phyloP scores from a whole-genome alignment of 1,140 invertebrate genomes.

The Calliphora vicina region DNA sequence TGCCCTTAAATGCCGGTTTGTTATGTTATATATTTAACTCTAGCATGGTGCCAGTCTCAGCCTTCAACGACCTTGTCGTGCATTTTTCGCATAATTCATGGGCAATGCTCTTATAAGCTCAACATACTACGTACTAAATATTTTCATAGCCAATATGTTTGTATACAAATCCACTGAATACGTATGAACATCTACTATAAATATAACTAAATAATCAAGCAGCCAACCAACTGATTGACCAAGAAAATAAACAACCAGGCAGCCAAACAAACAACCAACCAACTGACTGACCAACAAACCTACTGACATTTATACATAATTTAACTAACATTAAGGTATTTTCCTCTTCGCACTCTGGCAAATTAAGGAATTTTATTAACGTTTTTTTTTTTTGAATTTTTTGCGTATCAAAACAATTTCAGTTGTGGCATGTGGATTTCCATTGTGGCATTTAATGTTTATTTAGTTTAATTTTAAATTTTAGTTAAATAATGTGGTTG shows the following conservation, averaged over 20 bases:
- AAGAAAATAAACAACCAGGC: neutral
- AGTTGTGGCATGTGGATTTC: conserved; percentile 8
- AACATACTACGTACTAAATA: neutral
- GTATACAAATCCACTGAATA: neutral
- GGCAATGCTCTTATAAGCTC: conserved; percentile 12
- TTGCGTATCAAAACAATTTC: neutral
- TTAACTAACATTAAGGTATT: conserved; percentile 17
- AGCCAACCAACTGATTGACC: neutral
- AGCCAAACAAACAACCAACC: neutral
- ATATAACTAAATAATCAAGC: neutral
- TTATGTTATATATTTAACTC: neutral
- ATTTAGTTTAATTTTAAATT: neutral
- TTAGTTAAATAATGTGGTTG: neutral
- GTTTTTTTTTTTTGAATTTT: neutral
- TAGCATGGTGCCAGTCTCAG: conserved; percentile 19
- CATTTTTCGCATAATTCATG: conserved; percentile 30
- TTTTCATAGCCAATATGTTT: neutral
- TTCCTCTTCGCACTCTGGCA: conserved; percentile 24
- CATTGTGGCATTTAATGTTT: conserved; percentile 1
- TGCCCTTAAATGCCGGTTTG: conserved; percentile 1
- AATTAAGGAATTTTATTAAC: conserved; percentile 28
- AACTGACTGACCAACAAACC: neutral
- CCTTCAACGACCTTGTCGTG: conserved; percentile 24
- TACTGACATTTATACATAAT: conserved; percentile 17
- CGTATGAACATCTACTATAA: too few species aligned